Percentiles rank a stretch among this genome's conserved stretches.
phyloP scores from a whole-genome alignment of 1,140 invertebrate genomes.

The Neodiprion lecontei region DNA sequence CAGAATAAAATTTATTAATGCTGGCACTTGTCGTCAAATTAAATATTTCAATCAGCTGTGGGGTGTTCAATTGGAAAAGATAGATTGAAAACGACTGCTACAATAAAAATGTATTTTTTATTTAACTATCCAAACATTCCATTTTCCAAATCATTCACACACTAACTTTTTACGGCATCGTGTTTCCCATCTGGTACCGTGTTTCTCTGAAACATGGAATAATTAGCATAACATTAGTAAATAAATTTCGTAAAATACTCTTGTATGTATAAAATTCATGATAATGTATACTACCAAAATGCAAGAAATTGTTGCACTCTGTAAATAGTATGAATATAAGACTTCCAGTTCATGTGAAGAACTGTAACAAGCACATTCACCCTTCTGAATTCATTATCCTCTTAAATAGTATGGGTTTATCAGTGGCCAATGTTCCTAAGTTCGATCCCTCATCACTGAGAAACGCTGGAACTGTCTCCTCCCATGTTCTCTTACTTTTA shows the following conservation, averaged over 20 bases:
- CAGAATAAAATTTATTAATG: no score
- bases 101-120: no score
- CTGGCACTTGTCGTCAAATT: no score
- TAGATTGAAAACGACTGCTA: no score
- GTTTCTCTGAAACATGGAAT: no score
- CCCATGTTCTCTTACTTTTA: slow-evolving; percentile 62
- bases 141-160: no score
- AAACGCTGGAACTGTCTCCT: slow-evolving; percentile 51
- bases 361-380: background rate
- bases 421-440: slow-evolving; percentile 3
- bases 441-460: background rate
- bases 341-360: slow-evolving; percentile 1
- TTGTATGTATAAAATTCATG: background rate
- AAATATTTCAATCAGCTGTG: no score
- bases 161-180: no score
- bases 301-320: background rate
- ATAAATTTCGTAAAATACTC: background rate
- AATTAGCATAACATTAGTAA: background rate
- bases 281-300: background rate
- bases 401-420: slow-evolving; percentile 38
- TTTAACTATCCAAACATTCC: no score
- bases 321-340: background rate
- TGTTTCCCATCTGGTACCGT: no score
- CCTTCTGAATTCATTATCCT: slow-evolving; percentile 27
- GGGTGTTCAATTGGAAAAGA: no score